These are phyloP conservation scores for Caenorhabditis macrosperma DNA, from an alignment of 2,888 invertebrate genomes.

Conservation along the genomic window DNA sequence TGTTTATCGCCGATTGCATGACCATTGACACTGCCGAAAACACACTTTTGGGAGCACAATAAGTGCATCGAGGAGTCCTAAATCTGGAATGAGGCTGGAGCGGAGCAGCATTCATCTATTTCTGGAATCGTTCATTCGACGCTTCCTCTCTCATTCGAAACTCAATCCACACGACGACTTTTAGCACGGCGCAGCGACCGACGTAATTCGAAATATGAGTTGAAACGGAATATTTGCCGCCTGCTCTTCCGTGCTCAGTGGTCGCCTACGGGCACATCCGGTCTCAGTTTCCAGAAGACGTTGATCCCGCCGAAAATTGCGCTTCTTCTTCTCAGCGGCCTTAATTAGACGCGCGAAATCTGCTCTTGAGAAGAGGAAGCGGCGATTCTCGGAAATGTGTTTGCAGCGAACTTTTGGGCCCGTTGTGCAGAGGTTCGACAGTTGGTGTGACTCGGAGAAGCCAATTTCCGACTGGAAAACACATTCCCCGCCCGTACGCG, in stretches of 20 bases:
- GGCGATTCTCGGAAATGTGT: background rate
- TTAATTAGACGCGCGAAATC: conserved; percentile 2
- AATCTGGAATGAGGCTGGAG: too few relatives aligned
- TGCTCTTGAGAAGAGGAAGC: background rate
- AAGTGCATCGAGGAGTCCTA: too few relatives aligned
- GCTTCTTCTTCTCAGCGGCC: background rate
- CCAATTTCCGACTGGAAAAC: background rate
- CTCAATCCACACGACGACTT: conserved; percentile 21
- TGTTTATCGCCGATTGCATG: too few relatives aligned
- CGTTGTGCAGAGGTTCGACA: background rate
- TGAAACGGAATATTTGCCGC: conserved; percentile 46
- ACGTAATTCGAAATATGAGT: conserved; percentile 32
- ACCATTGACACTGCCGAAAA: too few relatives aligned
- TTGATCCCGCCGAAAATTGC: background rate
- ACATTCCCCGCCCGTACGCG: too few relatives aligned
- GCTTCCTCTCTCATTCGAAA: conserved; percentile 3
- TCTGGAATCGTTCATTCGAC: background rate
- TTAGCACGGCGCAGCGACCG: background rate
- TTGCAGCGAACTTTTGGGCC: background rate
- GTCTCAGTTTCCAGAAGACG: conserved; percentile 29
- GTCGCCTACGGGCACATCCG: conserved; percentile 48
- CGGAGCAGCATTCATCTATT: too few relatives aligned
- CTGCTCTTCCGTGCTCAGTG: conserved; percentile 28
- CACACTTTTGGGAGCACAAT: too few relatives aligned
- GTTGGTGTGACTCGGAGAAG: background rate